Base-by-base conservation (phyloP, 2,888 invertebrate genomes). In the Papilio protenor region DNA sequence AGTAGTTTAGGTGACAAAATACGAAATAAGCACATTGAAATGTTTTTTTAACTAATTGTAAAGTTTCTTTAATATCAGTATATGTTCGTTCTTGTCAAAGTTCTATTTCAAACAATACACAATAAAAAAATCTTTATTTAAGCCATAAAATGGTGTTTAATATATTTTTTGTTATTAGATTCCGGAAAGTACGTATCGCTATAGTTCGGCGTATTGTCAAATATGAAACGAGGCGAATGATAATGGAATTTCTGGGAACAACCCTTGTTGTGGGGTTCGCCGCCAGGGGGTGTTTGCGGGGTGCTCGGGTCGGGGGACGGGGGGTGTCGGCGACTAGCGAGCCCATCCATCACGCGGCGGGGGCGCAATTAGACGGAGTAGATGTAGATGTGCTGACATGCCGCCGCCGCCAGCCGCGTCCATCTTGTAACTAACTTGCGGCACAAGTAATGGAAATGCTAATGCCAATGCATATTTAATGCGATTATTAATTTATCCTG, bases 181-280 rank as follows among this genome's bases (percentile, higher is more conserved):
- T 86, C 84, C 79, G 80, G 84, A 88, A 86, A 87, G 84, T 82
- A 83, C 82, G 81, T 83, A 81, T 77, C 79, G 87, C 87, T 84
- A 85, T 83, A 87, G 87, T 87, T 76, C 88, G 87, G 87, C 84
- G 83, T 83, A 86, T 85, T 88, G 89, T 89, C 89, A 91, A 91
- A 91, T 88, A 88, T 78, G 78, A 88, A 90, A 87, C 86, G 86
- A 88, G 85, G 84, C 85, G 84, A 84, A 88, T 90, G 89, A 92
- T 94, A 93, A 93, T 93, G 91, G 91, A 90, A 92, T 93, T 94
- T 94, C 93, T 92, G 90, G 90, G 91, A 94, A 94, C 93, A 92
- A 92, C 94, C 94, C 94, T 91, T 91, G 88, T 85, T 83, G 85
- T 87, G 86, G 90, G 92, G 90, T 90, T 88, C 86, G 89, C 85